phyloP scores from a whole-genome alignment of 1,140 invertebrate species.

The Conopomorpha cramerella region DNA sequence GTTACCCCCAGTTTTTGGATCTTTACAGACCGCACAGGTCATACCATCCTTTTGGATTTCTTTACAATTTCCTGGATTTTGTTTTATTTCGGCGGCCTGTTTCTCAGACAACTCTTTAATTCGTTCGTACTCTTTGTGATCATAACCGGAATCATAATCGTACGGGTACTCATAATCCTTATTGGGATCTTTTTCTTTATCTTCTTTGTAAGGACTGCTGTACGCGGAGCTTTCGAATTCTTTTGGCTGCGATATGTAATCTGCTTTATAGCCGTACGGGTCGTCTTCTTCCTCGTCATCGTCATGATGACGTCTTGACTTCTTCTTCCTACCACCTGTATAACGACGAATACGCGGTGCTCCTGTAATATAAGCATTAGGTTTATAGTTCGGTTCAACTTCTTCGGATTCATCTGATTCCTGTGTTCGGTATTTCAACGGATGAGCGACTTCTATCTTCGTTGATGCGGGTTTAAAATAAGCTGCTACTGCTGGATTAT shows the following conservation, averaged over 20 bases:
- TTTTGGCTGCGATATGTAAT: slow-evolving; percentile 51
- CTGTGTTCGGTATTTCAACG: slow-evolving; percentile 37
- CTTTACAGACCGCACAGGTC: slow-evolving; percentile 69
- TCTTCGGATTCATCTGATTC: slow-evolving; percentile 31
- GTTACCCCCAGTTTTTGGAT: slow-evolving; percentile 69
- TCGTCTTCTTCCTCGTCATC: slow-evolving; percentile 35
- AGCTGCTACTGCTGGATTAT: slow-evolving; percentile 38
- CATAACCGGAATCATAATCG: slow-evolving; percentile 49
- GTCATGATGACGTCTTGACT: slow-evolving; percentile 29
- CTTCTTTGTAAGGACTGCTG: slow-evolving; percentile 45
- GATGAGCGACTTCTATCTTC: slow-evolving; percentile 47
- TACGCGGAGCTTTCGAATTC: slow-evolving; percentile 45
- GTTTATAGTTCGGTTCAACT: slow-evolving; percentile 46
- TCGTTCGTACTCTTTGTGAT: slow-evolving; percentile 55
- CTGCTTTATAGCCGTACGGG: slow-evolving; percentile 42
- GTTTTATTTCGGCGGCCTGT: slow-evolving; percentile 61
- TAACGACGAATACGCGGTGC: slow-evolving; percentile 43
- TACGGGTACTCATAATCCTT: slow-evolving; percentile 52
- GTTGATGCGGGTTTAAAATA: slow-evolving; percentile 43
- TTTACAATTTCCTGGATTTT: slow-evolving; percentile 65
- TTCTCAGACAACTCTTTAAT: slow-evolving; percentile 60
- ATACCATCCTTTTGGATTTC: slow-evolving; percentile 66
- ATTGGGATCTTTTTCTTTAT: slow-evolving; percentile 27
- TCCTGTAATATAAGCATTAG: slow-evolving; percentile 53
- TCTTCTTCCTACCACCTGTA: slow-evolving; percentile 31